These are phyloP conservation scores for Drosophila prostipennis DNA, from an alignment of 2,888 invertebrate species.

Conservation along the genomic window DNA sequence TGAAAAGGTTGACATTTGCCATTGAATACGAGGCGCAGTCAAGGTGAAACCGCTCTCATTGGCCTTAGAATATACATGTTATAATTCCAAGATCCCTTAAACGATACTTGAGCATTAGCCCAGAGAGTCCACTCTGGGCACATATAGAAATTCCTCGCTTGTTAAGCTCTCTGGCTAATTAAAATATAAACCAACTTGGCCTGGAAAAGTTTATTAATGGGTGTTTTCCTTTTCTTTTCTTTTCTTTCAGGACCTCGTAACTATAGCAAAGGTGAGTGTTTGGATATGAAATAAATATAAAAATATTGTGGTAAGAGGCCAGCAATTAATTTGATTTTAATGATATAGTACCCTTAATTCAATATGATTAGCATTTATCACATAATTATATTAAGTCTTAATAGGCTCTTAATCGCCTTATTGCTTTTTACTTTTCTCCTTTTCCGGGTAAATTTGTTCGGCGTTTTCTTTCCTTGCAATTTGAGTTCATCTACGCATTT, in stretches of 20 bases:
- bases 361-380: not conserved
- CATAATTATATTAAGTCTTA: not conserved
- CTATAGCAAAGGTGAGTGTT: slow-evolving; percentile 39
- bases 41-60: slow-evolving; percentile 23
- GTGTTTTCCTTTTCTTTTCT: slow-evolving; percentile 1
- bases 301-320: not conserved
- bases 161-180: slow-evolving; percentile 17
- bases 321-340: not conserved
- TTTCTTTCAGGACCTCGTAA: slow-evolving; percentile 31
- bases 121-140: not conserved
- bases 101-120: slow-evolving; percentile 1
- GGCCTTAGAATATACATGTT: slow-evolving; percentile 4
- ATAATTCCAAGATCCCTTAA: slow-evolving; percentile 2
- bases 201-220: slow-evolving; percentile 27
- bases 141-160: slow-evolving; percentile 2
- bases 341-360: not conserved
- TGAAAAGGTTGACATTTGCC: slow-evolving; percentile 41
- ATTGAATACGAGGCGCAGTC: slow-evolving; percentile 25
- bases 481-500: slow-evolving; percentile 11
- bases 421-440: not conserved
- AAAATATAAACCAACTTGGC: slow-evolving; percentile 9
- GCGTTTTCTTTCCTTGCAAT: slow-evolving; percentile 1
- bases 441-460: not conserved
- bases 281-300: not conserved
- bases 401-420: not conserved